Conservation (phyloP, 2,888 invertebrate species). For the Candidula unifasciata region DNA sequence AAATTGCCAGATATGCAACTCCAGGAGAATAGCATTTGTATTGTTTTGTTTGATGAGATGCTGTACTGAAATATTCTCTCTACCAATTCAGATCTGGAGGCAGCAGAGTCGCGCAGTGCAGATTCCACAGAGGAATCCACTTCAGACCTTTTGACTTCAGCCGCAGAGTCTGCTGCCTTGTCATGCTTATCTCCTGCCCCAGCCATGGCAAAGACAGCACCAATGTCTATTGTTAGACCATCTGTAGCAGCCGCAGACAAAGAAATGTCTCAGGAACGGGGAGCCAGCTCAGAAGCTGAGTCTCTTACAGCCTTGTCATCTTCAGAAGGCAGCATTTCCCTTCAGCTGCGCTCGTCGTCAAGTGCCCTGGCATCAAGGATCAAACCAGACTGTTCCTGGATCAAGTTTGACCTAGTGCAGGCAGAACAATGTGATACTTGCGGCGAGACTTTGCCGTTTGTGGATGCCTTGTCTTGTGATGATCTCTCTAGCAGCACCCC, state of each 20-base stretch:
- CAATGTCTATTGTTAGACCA: not conserved
- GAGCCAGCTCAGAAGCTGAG: conserved; percentile 35
- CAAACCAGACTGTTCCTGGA: conserved; percentile 57
- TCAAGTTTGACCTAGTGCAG: conserved; percentile 7
- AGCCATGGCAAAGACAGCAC: not conserved
- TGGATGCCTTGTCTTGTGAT: conserved; percentile 5
- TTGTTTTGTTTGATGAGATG: not conserved
- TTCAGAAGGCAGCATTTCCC: conserved; percentile 42
- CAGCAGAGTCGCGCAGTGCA: conserved; percentile 67
- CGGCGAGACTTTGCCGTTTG: not conserved
- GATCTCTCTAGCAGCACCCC: not conserved
- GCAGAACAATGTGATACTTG: not conserved
- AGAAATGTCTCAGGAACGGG: conserved; percentile 34
- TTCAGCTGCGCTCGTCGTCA: conserved; percentile 18
- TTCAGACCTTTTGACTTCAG: conserved; percentile 64
- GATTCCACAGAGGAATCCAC: conserved; percentile 71
- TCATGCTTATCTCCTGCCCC: not conserved
- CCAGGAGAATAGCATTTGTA: too few species aligned
- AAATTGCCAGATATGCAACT: too few species aligned
- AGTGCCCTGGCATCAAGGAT: conserved; percentile 39
- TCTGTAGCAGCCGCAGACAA: not conserved
- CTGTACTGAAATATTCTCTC: conserved; percentile 39
- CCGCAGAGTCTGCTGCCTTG: conserved; percentile 13
- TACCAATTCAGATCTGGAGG: conserved; percentile 66
- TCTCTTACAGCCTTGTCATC: conserved; percentile 14